Percentiles rank a stretch among this genome's conserved stretches.
These are phyloP conservation scores for Charaxes varanes DNA, from an alignment of 1,140 invertebrate species.

Conservation along the genomic window DNA sequence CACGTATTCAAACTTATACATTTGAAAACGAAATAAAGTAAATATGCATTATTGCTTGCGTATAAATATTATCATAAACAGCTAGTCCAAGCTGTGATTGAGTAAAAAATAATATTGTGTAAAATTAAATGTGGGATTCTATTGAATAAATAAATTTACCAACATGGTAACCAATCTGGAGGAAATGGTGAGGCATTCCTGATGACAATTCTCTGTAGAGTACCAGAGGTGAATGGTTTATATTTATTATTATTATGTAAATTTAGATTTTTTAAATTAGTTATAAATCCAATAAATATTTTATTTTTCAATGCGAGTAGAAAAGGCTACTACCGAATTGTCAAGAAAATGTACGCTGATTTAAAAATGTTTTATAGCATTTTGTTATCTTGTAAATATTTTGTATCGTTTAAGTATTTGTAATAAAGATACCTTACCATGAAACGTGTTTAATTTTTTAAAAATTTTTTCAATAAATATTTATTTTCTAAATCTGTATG, in stretches of 20 bases:
- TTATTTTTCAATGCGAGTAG: constrained; percentile 17
- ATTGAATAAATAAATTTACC: too few relatives aligned
- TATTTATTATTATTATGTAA: constrained; percentile 59
- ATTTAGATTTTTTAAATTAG: constrained; percentile 37
- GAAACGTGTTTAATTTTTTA: constrained; percentile 48
- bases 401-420: constrained; percentile 50
- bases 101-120: too few relatives aligned
- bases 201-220: constrained; percentile 30
- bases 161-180: too few relatives aligned
- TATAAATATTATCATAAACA: too few relatives aligned
- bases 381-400: constrained; percentile 60
- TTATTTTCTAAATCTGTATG: too few relatives aligned
- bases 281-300: constrained; percentile 31
- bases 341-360: constrained; percentile 16
- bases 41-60: too few relatives aligned
- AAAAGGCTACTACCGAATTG: constrained; percentile 3
- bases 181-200: constrained; percentile 35
- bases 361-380: constrained; percentile 36
- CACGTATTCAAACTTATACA: too few relatives aligned
- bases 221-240: constrained; percentile 38
- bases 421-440: constrained; percentile 59
- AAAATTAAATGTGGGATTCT: too few relatives aligned
- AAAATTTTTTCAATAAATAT: too few relatives aligned
- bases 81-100: too few relatives aligned
- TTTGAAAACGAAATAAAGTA: too few relatives aligned